Evolutionary conservation across 2,113 vertebrate species (phyloP).

Genomic region (Brevimyrus niger): DNA sequence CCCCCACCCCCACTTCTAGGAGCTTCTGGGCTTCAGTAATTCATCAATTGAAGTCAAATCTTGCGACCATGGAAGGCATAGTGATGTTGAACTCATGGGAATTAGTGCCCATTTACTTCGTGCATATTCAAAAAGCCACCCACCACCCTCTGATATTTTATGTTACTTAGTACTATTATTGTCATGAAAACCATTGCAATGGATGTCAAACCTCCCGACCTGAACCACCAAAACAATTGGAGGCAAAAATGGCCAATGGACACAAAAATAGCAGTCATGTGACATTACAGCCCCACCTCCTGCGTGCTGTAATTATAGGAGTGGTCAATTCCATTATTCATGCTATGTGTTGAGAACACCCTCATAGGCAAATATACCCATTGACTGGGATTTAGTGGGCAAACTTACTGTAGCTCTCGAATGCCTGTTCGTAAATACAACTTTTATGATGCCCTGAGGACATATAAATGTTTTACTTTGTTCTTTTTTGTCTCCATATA

Average conservation of each 20-base stretch:
- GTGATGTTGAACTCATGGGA: slow-evolving; percentile 6
- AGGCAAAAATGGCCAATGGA: neutral
- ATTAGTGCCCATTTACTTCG: slow-evolving; percentile 11
- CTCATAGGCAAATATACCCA: neutral
- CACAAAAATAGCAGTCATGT: neutral
- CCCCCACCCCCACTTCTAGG: neutral
- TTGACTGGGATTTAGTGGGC: neutral
- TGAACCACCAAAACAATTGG: neutral
- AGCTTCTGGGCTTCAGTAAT: slow-evolving; percentile 5
- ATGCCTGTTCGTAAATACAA: neutral
- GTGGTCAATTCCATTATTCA: neutral
- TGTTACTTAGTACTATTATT: neutral
- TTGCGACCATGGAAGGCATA: neutral
- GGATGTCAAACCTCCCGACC: neutral
- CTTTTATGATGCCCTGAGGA: neutral
- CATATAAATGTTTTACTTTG: neutral
- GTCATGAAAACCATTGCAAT: neutral
- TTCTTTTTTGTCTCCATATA: neutral
- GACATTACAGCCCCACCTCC: neutral
- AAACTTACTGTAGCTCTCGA: neutral
- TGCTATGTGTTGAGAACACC: neutral
- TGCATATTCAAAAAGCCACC: neutral
- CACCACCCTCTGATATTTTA: neutral
- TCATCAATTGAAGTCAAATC: neutral
- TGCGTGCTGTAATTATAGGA: neutral